These are phyloP conservation scores for Caenorhabditis imperialis DNA, from an alignment of 2,888 invertebrate genomes.

Conservation along the genomic window DNA sequence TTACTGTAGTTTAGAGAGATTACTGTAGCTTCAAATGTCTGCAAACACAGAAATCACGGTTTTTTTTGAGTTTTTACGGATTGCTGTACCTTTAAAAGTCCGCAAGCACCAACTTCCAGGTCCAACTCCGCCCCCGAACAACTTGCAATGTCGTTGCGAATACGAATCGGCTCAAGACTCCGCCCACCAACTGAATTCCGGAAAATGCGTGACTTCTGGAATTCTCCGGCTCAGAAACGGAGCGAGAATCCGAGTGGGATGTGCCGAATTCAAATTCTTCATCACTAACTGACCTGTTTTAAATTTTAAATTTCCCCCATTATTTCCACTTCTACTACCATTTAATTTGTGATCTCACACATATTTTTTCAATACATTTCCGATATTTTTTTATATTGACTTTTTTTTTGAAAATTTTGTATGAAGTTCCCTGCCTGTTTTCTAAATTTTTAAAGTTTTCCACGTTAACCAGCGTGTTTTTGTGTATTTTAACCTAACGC, in stretches of 20 bases:
- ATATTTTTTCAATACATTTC: too few relatives aligned
- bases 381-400: too few relatives aligned
- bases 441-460: too few relatives aligned
- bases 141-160: conserved; percentile 19
- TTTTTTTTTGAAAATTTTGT: too few relatives aligned
- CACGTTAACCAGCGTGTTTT: not conserved
- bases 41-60: too few relatives aligned
- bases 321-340: not conserved
- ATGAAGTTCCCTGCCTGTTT: too few relatives aligned
- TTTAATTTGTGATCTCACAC: too few relatives aligned
- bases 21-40: too few relatives aligned
- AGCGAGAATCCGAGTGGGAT: conserved; percentile 16
- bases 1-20: too few relatives aligned
- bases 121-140: not conserved
- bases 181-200: conserved; percentile 3
- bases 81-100: too few relatives aligned
- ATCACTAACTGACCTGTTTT: not conserved
- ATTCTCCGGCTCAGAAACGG: conserved; percentile 8
- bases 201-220: not conserved
- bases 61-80: too few relatives aligned
- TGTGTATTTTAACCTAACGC: not conserved
- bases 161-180: not conserved
- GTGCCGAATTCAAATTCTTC: conserved; percentile 10
- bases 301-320: not conserved
- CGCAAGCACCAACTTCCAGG: too few relatives aligned